Evolutionary conservation across 2,888 invertebrate species (phyloP).

Genomic region (Leptopilina syphax): DNA sequence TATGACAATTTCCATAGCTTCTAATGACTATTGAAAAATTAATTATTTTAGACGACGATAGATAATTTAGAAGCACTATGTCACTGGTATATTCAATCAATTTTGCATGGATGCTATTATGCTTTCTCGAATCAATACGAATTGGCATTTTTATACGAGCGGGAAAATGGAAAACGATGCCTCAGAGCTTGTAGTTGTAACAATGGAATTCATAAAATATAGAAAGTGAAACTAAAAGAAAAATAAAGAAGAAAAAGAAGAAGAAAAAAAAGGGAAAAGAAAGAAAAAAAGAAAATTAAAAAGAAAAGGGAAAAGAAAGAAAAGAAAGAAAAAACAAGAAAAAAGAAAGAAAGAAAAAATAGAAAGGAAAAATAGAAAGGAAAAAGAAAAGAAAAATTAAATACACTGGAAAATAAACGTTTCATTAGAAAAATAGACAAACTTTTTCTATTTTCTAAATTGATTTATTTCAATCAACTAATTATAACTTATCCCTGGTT

Average conservation of each 20-base stretch:
- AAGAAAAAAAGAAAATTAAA: too few relatives aligned
- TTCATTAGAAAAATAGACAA: slow-evolving; percentile 43
- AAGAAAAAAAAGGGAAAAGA: too few relatives aligned
- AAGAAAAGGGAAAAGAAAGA: too few relatives aligned
- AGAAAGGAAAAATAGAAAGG: slow-evolving; percentile 39
- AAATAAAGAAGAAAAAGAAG: too few relatives aligned
- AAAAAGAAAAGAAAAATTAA: background rate
- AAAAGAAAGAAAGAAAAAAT: too few relatives aligned
- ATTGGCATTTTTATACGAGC: slow-evolving; percentile 77
- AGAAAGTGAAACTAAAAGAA: too few relatives aligned
- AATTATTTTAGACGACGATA: slow-evolving; percentile 59
- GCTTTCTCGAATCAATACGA: slow-evolving; percentile 77
- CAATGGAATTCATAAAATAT: slow-evolving; percentile 48
- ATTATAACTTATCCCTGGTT: slow-evolving; percentile 63
- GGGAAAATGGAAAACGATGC: slow-evolving; percentile 40
- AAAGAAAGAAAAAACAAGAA: too few relatives aligned
- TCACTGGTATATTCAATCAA: slow-evolving; percentile 75
- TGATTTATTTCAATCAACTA: slow-evolving; percentile 70
- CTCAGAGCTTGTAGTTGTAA: slow-evolving; percentile 55
- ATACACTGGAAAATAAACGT: slow-evolving; percentile 23
- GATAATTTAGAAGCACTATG: slow-evolving; percentile 76
- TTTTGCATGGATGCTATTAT: slow-evolving; percentile 76
- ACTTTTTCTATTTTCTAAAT: slow-evolving; percentile 48
- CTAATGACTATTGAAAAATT: slow-evolving; percentile 21
- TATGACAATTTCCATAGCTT: background rate